A percentile compares a stretch with the other conserved stretches of the same genome.
phyloP scores from a whole-genome alignment of 2,888 invertebrate genomes.

The Panopea generosa region DNA sequence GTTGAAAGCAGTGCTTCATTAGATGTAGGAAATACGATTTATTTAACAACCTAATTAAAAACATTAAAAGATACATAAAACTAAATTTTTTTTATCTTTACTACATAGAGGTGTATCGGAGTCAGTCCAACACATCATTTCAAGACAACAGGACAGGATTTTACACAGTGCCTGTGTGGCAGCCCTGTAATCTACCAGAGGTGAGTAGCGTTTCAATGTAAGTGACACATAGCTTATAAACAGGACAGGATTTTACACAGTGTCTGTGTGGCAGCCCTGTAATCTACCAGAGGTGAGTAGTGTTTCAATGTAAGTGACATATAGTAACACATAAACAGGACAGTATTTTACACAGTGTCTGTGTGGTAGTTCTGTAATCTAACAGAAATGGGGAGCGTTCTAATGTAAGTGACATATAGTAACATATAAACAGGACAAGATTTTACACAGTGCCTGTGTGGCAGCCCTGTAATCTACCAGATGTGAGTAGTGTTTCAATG shows the following conservation, averaged over 20 bases:
- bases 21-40: no score
- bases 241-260: constrained; percentile 71
- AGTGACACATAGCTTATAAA: no score
- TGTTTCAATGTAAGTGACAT: no score
- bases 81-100: no score
- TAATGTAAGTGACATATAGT: no score
- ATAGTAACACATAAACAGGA: no score
- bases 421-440: constrained; percentile 69
- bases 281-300: constrained; percentile 73
- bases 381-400: constrained; percentile 71
- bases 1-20: no score
- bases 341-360: constrained; percentile 74
- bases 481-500: no score
- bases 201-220: no score
- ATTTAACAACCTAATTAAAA: no score
- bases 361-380: constrained; percentile 73
- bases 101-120: constrained; percentile 73
- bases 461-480: constrained; percentile 71
- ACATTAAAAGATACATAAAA: no score
- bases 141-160: constrained; percentile 71
- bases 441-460: constrained; percentile 77
- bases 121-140: constrained; percentile 74
- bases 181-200: constrained; percentile 70
- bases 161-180: constrained; percentile 77
- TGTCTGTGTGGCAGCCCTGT: constrained; percentile 74